Evolutionary conservation across 2,888 invertebrate species (phyloP), one percentile per base, ranked within the genome.

Genomic region (Cryptops parisi): DNA sequence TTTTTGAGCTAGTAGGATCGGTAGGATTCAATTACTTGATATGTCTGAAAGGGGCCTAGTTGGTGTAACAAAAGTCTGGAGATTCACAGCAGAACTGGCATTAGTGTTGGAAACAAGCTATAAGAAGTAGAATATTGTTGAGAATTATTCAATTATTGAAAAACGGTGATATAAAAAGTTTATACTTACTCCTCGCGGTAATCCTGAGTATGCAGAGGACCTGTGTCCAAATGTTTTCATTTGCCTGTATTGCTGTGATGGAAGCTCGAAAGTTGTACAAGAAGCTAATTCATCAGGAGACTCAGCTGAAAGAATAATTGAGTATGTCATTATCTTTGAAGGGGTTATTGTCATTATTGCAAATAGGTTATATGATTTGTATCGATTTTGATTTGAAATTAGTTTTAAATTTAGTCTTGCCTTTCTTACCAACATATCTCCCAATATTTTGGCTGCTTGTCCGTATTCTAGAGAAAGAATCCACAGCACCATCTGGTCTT

Each of bases 231-330:
- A 52, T 33, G 52, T 52, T 23, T 52, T 52, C 52, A 52, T 52
- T 26, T 52, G 52, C 9, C 52, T 43, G 45, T 52, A 52, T 24
- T 52, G 52, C 52, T 52, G 52, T 45, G 52, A 26, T 44, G 52
- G 52, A 45, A 52, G 45, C 44, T 52, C 52, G 23, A 52, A 52
- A 15, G 52, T 52, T 33, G 52, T 45, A 27, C 52, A 52, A 6
- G 52, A 40, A 5, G 52, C 52, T 27, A 52, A 52, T 45, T 52
- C 52, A 52, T 52, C 52, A 21, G 52, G 52, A 52, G 52, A 52
- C 25, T 52, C 52, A 26, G 33, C 33, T 33, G 33, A 9, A n/a
- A n/a, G n/a, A n/a, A n/a, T n/a, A n/a, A n/a, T n/a, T n/a, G n/a
- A n/a, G n/a, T n/a, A n/a, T n/a, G n/a, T n/a, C n/a, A n/a, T n/a